These are phyloP conservation scores for Synanthedon myopaeformis DNA, from an alignment of 2,888 invertebrate genomes.

Conservation along the genomic window DNA sequence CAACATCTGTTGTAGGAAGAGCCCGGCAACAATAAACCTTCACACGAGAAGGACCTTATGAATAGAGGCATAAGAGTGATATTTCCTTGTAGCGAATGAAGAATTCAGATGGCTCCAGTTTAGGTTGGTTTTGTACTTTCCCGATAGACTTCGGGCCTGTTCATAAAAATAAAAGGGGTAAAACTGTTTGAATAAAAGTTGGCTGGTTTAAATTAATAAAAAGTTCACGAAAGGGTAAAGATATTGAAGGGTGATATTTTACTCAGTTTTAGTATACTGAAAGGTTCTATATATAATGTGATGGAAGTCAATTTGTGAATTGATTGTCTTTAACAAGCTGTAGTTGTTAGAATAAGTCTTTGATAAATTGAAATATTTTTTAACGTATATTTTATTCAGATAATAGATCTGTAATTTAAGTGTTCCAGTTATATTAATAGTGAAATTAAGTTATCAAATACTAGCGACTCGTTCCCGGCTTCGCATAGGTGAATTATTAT, in stretches of 20 bases:
- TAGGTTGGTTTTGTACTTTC: constrained; percentile 45
- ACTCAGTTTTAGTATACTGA: too few species aligned
- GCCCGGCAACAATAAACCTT: constrained; percentile 17
- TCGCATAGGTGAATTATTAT: too few species aligned
- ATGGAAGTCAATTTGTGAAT: too few species aligned
- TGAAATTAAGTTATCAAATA: too few species aligned
- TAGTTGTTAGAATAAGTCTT: too few species aligned
- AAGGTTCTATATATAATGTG: too few species aligned
- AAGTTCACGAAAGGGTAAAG: neutral
- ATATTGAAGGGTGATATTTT: neutral
- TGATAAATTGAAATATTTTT: too few species aligned
- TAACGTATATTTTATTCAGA: too few species aligned
- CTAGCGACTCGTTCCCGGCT: too few species aligned
- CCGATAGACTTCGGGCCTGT: constrained; percentile 38
- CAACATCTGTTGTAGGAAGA: constrained; percentile 61
- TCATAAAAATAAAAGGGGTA: constrained; percentile 39
- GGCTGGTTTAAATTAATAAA: neutral
- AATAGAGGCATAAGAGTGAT: neutral
- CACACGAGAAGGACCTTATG: neutral
- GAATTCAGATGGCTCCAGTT: constrained; percentile 9
- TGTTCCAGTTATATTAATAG: too few species aligned
- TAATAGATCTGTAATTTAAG: too few species aligned
- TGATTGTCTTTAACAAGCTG: too few species aligned
- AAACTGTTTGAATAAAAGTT: neutral
- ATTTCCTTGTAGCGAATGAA: neutral